Percentiles rank a stretch among this genome's conserved stretches.
These are phyloP conservation scores for Bombyx mandarina DNA, from an alignment of 1,140 invertebrate genomes.

Conservation along the genomic window DNA sequence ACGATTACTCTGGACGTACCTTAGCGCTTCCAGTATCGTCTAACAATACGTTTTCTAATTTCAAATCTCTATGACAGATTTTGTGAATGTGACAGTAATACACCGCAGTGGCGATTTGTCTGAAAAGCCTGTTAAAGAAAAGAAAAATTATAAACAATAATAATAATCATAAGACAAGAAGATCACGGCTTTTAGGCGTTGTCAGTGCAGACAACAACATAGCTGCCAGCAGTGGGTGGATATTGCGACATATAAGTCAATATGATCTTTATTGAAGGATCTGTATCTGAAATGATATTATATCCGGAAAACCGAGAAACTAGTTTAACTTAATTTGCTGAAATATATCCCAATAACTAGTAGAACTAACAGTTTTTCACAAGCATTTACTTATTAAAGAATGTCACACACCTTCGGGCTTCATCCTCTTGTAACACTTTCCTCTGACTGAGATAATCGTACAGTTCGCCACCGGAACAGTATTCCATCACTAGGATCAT, in stretches of 20 bases:
- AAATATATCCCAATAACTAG: no score
- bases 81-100: constrained; percentile 99
- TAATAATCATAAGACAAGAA: background rate
- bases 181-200: background rate
- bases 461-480: constrained; percentile 97
- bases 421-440: constrained; percentile 93
- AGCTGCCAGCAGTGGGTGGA: background rate
- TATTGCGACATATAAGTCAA: background rate
- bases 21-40: constrained; percentile 97
- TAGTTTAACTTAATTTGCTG: no score
- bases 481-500: constrained; percentile 99
- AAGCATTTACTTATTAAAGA: background rate
- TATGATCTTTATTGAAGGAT: background rate
- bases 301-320: no score
- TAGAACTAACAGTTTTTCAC: background rate
- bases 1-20: constrained; percentile 62
- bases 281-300: background rate
- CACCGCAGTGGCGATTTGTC: constrained; percentile 97
- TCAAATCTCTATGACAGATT: constrained; percentile 98
- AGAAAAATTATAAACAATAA: background rate
- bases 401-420: constrained; percentile 78
- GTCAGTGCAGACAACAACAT: background rate
- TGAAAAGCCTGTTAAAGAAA: constrained; percentile 80
- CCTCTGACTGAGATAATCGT: constrained; percentile 96
- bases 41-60: constrained; percentile 98